A percentile compares a stretch with the other conserved stretches of the same genome.
Evolutionary conservation across 2,797 vertebrate species (phyloP).

Genomic region (Sebastes glaucus): DNA sequence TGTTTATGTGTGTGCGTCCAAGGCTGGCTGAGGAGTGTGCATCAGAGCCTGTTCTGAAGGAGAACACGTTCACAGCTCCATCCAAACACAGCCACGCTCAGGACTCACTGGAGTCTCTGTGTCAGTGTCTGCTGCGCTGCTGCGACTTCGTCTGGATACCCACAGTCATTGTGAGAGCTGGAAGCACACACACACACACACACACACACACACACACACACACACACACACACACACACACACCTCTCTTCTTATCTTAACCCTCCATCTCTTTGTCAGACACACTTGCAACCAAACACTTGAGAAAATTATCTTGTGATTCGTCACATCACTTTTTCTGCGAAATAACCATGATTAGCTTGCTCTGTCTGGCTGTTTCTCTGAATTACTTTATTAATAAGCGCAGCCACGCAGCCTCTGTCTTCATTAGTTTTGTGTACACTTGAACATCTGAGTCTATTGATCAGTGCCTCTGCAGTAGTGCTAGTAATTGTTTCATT

Average conservation of each 20-base stretch:
- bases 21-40: conserved; percentile 90
- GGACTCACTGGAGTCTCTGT: conserved; percentile 87
- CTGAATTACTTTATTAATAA: conserved; percentile 38
- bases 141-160: conserved; percentile 93
- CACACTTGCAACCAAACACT: conserved; percentile 1
- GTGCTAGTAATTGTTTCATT: background rate
- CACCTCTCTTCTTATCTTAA: conserved; percentile 3
- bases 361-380: background rate
- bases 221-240: conserved; percentile 10
- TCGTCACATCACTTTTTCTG: background rate
- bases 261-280: background rate
- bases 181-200: conserved; percentile 17
- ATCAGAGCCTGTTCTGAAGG: conserved; percentile 84
- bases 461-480: conserved; percentile 11
- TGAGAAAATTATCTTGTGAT: conserved; percentile 26
- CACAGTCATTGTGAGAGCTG: conserved; percentile 85
- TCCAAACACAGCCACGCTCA: conserved; percentile 65
- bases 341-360: conserved; percentile 18
- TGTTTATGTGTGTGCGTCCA: conserved; percentile 7
- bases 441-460: background rate
- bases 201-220: conserved; percentile 20
- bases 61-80: conserved; percentile 90
- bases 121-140: conserved; percentile 87
- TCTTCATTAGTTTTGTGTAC: conserved; percentile 28
- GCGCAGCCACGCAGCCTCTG: conserved; percentile 1